Percentiles rank a stretch among this genome's conserved stretches.
Conservation (phyloP, 2,113 vertebrate species). For the Maccullochella peelii region DNA sequence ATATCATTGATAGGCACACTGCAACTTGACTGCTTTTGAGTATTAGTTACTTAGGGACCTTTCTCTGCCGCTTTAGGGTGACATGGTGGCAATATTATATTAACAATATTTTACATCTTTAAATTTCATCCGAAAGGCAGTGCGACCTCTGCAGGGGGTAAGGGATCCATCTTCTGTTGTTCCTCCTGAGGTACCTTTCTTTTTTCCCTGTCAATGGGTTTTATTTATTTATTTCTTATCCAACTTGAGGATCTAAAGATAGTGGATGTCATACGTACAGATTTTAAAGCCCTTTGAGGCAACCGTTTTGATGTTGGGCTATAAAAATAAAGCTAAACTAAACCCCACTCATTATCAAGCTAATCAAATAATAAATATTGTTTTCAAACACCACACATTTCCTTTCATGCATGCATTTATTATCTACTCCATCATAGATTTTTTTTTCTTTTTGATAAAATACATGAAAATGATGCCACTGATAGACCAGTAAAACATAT, state of each 20-base stretch:
- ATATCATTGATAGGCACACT: background rate
- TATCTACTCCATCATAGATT: conserved; percentile 44
- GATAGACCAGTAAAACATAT: conserved; percentile 53
- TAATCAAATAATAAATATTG: no score
- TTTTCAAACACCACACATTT: background rate
- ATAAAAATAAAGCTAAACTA: no score
- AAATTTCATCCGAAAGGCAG: background rate
- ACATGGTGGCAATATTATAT: background rate
- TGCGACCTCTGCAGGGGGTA: background rate
- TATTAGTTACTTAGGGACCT: background rate
- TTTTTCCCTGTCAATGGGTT: background rate
- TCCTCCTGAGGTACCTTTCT: background rate
- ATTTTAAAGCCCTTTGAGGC: background rate
- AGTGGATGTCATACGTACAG: background rate
- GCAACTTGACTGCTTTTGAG: background rate
- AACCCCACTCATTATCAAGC: no score
- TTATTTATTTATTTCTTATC: background rate
- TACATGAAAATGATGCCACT: conserved; percentile 61
- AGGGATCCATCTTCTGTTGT: background rate
- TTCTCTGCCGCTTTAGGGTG: background rate
- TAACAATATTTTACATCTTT: background rate
- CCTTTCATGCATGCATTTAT: conserved; percentile 77
- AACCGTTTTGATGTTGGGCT: no score
- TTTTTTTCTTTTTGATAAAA: conserved; percentile 62
- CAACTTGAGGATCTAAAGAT: background rate